Base-by-base conservation (phyloP, 2,888 invertebrate species). In the Matsumyia berberina region DNA sequence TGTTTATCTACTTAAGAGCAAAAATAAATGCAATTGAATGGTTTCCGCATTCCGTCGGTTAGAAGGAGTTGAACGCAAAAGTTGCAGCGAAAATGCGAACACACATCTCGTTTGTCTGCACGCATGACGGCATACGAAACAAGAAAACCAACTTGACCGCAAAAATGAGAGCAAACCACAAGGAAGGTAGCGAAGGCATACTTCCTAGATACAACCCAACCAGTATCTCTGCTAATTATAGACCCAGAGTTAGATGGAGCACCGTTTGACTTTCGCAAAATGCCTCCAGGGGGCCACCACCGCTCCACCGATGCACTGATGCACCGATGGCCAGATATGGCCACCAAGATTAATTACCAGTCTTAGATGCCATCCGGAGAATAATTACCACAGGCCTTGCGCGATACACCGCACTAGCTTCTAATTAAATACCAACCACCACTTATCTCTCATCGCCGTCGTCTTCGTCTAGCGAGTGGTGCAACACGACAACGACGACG, bases 361-460 rank as follows among this genome's bases (percentile, higher is more conserved):
- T 74, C 79, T 83, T 64, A 78, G 60, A 78, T 83, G 82, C 72
- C 78, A 82, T 78, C 82, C 66, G 60, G 42, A 72, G 72, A 82
- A 78, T 82, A 78, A 82, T 78, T 82, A 77, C 74, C 70, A 51
- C 42, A 74, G 37, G 60, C 78, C 57, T 62, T 46, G 55, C 15
- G 12, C 66, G 39, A 64, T 72, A 70, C 39, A 79, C 39, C 44
- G 53, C 29, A 51, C 29, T n/a, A 29, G 39, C 42, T 37, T 79
- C 74, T 83, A 74, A 80, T 79, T 85, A 69, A 79, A 74, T 85
- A 39, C 62, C 62, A 72, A 64, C 73, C 31, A 53, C n/a, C 46
- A 58, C 60, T 62, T 80, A 67, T 67, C 60, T 42, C n/a, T n/a
- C n/a, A n/a, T n/a, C n/a, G n/a, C n/a, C n/a, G n/a, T n/a, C n/a